Percentiles rank a stretch among this genome's conserved stretches.
Conservation (phyloP, 2,113 vertebrate genomes). For the Phylloscopus whistleri region DNA sequence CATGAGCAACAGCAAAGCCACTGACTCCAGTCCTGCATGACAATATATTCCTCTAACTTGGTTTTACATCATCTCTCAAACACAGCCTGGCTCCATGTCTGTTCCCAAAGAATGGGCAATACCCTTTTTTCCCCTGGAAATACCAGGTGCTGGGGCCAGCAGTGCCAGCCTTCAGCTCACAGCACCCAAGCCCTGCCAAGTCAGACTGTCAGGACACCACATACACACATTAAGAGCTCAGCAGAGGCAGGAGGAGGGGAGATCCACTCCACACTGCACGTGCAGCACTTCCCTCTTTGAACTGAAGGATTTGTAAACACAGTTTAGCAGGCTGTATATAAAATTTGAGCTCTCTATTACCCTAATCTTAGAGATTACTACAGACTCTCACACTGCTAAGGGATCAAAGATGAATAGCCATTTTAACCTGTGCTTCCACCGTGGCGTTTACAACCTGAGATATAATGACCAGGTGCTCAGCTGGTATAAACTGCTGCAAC, state of each 20-base stretch:
- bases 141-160: not conserved
- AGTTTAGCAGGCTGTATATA: not conserved
- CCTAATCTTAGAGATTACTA: not conserved
- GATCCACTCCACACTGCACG: rapidly evolving
- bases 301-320: not conserved
- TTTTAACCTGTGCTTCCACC: conserved; percentile 3
- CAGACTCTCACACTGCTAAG: not conserved
- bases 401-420: not conserved
- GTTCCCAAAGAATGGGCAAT: not conserved
- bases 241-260: not conserved
- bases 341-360: not conserved
- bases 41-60: not conserved
- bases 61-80: not conserved
- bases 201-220: not conserved
- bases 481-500: not conserved
- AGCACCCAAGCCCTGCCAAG: not conserved
- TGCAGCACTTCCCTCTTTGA: not conserved
- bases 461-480: conserved; percentile 27
- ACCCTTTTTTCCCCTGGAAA: not conserved
- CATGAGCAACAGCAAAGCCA: not conserved
- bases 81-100: not conserved
- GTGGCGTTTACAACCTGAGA: not conserved
- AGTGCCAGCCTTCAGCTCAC: not conserved
- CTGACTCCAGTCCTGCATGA: not conserved
- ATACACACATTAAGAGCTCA: rapidly evolving